Evolutionary conservation across 1,140 invertebrate species (phyloP), one percentile per base, ranked within the genome.

Genomic region (Condylostylus longicornis): DNA sequence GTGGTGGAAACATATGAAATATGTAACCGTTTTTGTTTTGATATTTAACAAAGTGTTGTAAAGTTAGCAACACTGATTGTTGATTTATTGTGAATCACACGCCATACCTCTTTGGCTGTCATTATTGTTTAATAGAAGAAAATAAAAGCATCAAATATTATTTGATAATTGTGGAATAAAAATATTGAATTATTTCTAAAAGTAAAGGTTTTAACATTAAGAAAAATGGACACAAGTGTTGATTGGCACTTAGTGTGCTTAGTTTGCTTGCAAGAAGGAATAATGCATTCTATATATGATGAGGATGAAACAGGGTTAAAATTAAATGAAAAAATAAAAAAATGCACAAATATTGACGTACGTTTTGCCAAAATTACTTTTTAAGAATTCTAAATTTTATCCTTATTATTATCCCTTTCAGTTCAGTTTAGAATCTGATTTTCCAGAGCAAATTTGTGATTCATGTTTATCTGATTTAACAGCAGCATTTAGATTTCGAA

Each of bases 241-340:
- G 66, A 71, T 54, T 66, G 69, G 63, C 63, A 67, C 58, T 54
- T 63, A 58, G 66, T 69, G 31, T 72, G 70, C 46, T 52, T 69
- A 33, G 60, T 71, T 42, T 72, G 70, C 46, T 48, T 72, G 38
- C 64, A 67, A 43, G 63, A 61, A 33, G 66, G 68, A 29, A 42
- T 45, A 6, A 63, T 66, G 54, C 64, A 64, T 36, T 67, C 65
- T n/a, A 53, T 70, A 3, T 70, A 68, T 45, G 63, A 65, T 53
- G 64, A 62, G 49, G 68, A 69, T 41, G 59, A 66, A 61, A 57
- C 66, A 55, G 58, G 63, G 33, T 57, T 66, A 45, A 58, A 62
- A 50, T 65, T 72, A 21, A 53, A 62, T 40, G 67, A 71, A 43
- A 71, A 71, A 46, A 71, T 70, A 42, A 58, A 58, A n/a, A 62